Base-by-base conservation (phyloP, 64 coral and sea anemone genomes). In the Stichodactyla mertensii region DNA sequence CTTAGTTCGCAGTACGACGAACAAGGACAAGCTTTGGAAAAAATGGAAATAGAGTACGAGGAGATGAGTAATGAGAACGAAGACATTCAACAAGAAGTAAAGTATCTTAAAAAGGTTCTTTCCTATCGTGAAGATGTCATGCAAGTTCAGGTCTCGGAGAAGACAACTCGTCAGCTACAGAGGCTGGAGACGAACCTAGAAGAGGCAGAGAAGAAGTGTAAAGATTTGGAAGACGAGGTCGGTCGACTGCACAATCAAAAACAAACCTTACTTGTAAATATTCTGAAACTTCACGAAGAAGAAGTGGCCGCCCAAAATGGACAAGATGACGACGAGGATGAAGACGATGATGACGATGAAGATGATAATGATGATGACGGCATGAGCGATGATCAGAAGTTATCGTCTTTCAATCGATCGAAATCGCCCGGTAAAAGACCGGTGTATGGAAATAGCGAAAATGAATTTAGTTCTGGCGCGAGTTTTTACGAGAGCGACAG, bases 91-190 rank as follows among this genome's bases (percentile, higher is more conserved):
- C 88, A 92, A 52, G 94, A 97, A 55, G 78, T 88, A 0, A 93
- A 97, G 19, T 97, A 97, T 36, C 83, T 97, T 27, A 97, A 97
- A 69, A 85, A 97, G 5, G 94, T 97, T 7, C 86, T 97, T 55
- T 97, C 91, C 20, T 97, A 97, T 58, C 83, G 94, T n/a, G 78
- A 93, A 57, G 94, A 97, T 45, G 88, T 97, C 0, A 90, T 92
- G 51, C 71, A 80, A 79, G 88, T 87, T 1, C 88, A 97, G 22
- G 74, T 85, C 1, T 83, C 88, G 14, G 82, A 90, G 24, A 84
- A 90, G 45, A 84, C 91, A 69, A 86, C 67, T 26, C 91, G 91
- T 18, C 86, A 97, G 57, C 57, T 97, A 51, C 82, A 93, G 23
- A 86, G 89, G 82, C 56, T 97, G 52, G 91, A 89, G 56, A 82